Percentiles rank a stretch among this genome's conserved stretches.
Evolutionary conservation across 2,888 invertebrate species (phyloP).

Genomic region (Chrysolina americana): DNA sequence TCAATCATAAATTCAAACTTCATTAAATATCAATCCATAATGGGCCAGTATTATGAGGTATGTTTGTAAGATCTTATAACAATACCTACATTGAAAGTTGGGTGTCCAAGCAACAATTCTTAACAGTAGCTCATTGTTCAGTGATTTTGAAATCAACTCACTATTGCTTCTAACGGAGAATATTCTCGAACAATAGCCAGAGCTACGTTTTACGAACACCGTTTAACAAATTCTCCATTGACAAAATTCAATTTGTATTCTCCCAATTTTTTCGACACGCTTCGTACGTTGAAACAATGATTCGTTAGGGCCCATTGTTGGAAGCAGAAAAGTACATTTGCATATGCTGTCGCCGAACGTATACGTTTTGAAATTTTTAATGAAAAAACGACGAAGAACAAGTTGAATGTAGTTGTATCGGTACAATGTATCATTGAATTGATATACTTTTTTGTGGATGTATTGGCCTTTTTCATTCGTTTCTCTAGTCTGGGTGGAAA

Average conservation of each 20-base stretch:
- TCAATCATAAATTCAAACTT: no score
- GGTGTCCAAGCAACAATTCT: not conserved
- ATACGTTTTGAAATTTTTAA: constrained; percentile 18
- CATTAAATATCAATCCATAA: not conserved
- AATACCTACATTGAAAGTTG: not conserved
- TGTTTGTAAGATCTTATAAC: not conserved
- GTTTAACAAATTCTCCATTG: constrained; percentile 33
- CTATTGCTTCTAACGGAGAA: not conserved
- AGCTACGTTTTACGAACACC: constrained; percentile 11
- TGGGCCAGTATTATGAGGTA: not conserved
- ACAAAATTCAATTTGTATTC: constrained; percentile 42
- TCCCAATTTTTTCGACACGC: constrained; percentile 33
- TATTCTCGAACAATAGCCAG: not conserved
- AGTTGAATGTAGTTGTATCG: no score
- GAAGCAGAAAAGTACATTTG: constrained; percentile 36
- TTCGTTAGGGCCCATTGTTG: constrained; percentile 41
- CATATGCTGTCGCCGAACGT: constrained; percentile 36
- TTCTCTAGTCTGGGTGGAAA: no score
- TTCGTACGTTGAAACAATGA: constrained; percentile 36
- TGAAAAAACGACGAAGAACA: not conserved
- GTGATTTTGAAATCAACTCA: not conserved
- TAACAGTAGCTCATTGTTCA: not conserved
- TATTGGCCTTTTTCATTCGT: no score
- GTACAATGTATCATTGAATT: no score
- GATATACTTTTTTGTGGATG: no score